Evolutionary conservation across 2,888 invertebrate genomes (phyloP), one percentile per base, ranked within the genome.

Genomic region (Trachelus stipa): DNA sequence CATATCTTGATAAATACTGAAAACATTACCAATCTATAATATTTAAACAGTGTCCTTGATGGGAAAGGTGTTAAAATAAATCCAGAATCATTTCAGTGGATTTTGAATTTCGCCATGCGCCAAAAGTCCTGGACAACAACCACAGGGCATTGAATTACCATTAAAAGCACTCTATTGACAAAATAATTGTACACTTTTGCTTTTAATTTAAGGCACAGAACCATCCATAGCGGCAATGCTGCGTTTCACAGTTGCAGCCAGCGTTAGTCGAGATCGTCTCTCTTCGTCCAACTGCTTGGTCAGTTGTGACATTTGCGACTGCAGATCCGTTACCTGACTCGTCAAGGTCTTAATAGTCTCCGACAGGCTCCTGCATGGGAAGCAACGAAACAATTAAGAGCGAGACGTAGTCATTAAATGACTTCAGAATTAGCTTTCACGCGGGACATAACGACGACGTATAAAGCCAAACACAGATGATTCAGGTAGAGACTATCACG

Each of bases 331-430:
- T 82, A 97, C 93, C 92, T 96, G 95, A 88, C 95, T 95, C 89
- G 95, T 95, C 86, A 97, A 91, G 81, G 95, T 93, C 92, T 96
- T 95, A 82, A 97, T 95, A 79, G 96, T 95, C 85, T 96, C 95
- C 91, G 96, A 95, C 85, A 96, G 92, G 87, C 94, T 95, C 90
- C 96, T 95, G 88, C 90, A 90, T 75, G 89, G 34, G 37, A 34
- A 34, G 71, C 3, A 69, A 73, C 35, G 37, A 35, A 34, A 74
- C 68, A 77, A 69, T 34, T 68, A 69, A 76, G 35, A 69, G 34
- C 34, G 15, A 71, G 35, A 69, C 33, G 12, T 71, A 31, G 71
- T 71, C 71, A 15, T 68, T 40, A 78, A 77, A 78, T 56, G 82
- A 83, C 84, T 84, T 82, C 82, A 84, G 84, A 84, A 84, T 84